A percentile compares a stretch with the other conserved stretches of the same genome.
phyloP scores from a whole-genome alignment of 2,888 invertebrate species.

The Trichacis sp. region DNA sequence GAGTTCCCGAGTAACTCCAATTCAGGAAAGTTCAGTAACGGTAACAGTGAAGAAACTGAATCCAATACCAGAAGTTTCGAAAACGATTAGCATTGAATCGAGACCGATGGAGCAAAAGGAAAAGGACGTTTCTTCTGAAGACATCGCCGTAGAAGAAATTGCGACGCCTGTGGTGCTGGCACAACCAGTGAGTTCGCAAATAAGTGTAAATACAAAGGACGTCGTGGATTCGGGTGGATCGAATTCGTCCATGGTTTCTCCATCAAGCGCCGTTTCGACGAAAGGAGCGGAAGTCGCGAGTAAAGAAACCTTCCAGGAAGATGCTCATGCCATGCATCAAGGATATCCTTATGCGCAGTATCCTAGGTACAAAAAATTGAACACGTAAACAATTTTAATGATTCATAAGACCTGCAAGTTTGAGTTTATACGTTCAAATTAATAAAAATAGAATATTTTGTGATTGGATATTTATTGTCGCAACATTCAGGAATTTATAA shows the following conservation, averaged over 20 bases:
- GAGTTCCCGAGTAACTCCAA: slow-evolving; percentile 46
- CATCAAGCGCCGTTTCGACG: slow-evolving; percentile 9
- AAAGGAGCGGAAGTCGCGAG: slow-evolving; percentile 1
- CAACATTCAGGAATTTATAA: no score
- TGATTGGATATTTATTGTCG: no score
- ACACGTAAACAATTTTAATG: no score
- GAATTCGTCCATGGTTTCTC: slow-evolving; percentile 16
- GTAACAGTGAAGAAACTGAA: slow-evolving; percentile 46
- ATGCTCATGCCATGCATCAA: slow-evolving; percentile 51
- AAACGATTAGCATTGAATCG: slow-evolving; percentile 44
- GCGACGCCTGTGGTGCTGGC: slow-evolving; percentile 1
- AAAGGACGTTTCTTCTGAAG: slow-evolving; percentile 49
- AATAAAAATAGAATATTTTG: no score
- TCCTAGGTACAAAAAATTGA: slow-evolving; percentile 57
- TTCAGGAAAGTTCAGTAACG: slow-evolving; percentile 44
- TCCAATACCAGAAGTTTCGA: slow-evolving; percentile 42
- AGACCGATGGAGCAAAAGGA: slow-evolving; percentile 49
- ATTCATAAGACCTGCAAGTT: no score
- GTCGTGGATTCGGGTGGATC: neutral
- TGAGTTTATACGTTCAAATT: no score
- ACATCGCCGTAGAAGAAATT: slow-evolving; percentile 54
- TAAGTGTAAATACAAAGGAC: neutral
- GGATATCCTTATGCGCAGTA: slow-evolving; percentile 65
- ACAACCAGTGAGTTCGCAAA: slow-evolving; percentile 15
- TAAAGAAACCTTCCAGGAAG: slow-evolving; percentile 8